Percentiles rank a stretch among this genome's conserved stretches.
These are phyloP conservation scores for Epinephelus coioides DNA, from an alignment of 2,797 vertebrate species.

Conservation along the genomic window DNA sequence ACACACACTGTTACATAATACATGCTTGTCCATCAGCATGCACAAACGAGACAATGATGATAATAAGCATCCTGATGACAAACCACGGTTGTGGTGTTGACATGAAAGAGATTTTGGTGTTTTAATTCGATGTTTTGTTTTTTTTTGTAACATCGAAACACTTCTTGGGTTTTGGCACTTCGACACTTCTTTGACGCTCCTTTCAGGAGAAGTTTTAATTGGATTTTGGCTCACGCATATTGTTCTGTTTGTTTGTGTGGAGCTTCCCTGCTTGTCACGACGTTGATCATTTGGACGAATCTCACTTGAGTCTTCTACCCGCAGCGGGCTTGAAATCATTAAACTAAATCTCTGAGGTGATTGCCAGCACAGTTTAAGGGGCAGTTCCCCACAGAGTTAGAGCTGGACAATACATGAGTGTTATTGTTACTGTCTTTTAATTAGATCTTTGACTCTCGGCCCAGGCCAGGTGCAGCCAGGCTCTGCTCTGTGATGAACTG, in stretches of 20 bases:
- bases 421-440: neutral
- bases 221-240: slow-evolving; percentile 3
- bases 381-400: neutral
- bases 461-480: neutral
- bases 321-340: neutral
- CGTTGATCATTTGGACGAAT: neutral
- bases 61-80: neutral
- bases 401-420: neutral
- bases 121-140: neutral
- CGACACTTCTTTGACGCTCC: slow-evolving; percentile 13
- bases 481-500: no score
- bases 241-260: slow-evolving; percentile 9
- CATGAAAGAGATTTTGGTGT: neutral
- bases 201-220: slow-evolving; percentile 38
- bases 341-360: neutral
- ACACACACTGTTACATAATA: neutral
- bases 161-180: neutral
- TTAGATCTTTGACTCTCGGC: no score
- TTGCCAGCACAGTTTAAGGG: neutral
- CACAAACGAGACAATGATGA: neutral
- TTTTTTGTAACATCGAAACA: neutral
- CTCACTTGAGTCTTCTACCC: neutral
- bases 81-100: neutral
- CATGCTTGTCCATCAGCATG: neutral
- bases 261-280: neutral